These are phyloP conservation scores for Eustalomyia histrio DNA, from an alignment of 2,888 invertebrate genomes.

Conservation along the genomic window DNA sequence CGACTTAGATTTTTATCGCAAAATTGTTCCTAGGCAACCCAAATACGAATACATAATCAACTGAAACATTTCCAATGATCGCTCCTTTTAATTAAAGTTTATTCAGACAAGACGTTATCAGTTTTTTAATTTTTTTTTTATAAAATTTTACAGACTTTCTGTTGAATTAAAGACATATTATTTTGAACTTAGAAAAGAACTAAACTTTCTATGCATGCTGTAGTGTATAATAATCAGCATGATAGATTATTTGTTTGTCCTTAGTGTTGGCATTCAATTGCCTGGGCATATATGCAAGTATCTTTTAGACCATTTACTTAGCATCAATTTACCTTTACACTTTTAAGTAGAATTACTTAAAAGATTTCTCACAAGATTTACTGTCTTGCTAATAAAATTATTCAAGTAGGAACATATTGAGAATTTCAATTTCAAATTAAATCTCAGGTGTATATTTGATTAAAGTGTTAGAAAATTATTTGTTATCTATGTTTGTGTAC, in stretches of 20 bases:
- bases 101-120: too few species aligned
- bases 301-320: constrained; percentile 39
- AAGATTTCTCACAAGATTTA: constrained; percentile 32
- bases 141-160: too few species aligned
- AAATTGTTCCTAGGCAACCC: too few species aligned
- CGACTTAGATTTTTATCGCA: too few species aligned
- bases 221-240: background rate
- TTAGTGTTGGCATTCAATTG: constrained; percentile 29
- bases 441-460: constrained; percentile 48
- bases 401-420: constrained; percentile 30
- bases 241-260: background rate
- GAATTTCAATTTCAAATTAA: constrained; percentile 20
- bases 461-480: constrained; percentile 47
- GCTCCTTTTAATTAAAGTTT: too few species aligned
- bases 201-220: too few species aligned
- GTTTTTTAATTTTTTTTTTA: too few species aligned
- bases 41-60: too few species aligned
- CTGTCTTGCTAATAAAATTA: constrained; percentile 11
- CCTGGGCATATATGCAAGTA: constrained; percentile 42
- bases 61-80: too few species aligned
- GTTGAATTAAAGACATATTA: too few species aligned
- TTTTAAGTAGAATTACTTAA: constrained; percentile 52
- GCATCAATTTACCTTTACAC: constrained; percentile 45
- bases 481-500: background rate
- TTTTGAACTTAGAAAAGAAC: too few species aligned